A percentile compares a stretch with the other conserved stretches of the same genome.
Evolutionary conservation across 2,888 invertebrate genomes (phyloP).

Genomic region (Brenthis ino): DNA sequence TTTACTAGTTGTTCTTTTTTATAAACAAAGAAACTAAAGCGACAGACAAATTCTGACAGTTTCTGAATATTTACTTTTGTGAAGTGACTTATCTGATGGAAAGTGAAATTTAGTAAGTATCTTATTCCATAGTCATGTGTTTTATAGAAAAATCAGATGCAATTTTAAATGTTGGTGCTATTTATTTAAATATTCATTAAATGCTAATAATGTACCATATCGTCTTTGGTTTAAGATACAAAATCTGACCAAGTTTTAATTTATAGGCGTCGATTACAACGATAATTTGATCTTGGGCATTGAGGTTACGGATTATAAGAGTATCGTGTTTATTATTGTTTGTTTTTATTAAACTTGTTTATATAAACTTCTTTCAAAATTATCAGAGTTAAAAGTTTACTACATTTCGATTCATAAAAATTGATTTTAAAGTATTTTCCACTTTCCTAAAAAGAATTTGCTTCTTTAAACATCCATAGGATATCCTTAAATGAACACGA

Average conservation of each 20-base stretch:
- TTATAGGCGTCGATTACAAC: background rate
- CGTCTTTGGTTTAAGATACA: background rate
- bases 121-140: background rate
- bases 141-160: background rate
- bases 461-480: too few species aligned
- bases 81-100: slow-evolving; percentile 1
- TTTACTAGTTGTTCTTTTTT: background rate
- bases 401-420: background rate
- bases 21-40: background rate
- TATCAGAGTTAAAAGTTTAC: background rate
- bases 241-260: background rate
- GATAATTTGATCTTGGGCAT: slow-evolving; percentile 8
- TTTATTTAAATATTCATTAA: background rate
- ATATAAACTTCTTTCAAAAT: background rate
- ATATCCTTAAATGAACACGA: too few species aligned
- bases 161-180: background rate
- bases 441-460: too few species aligned
- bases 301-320: slow-evolving; percentile 14
- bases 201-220: background rate
- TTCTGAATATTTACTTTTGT: slow-evolving; percentile 1
- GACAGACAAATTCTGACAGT: background rate
- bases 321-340: slow-evolving; percentile 2
- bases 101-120: slow-evolving; percentile 12
- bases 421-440: too few species aligned
- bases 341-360: background rate